Evolutionary conservation across 1,140 invertebrate species (phyloP), one percentile per base, ranked within the genome.

Genomic region (Battus philenor): DNA sequence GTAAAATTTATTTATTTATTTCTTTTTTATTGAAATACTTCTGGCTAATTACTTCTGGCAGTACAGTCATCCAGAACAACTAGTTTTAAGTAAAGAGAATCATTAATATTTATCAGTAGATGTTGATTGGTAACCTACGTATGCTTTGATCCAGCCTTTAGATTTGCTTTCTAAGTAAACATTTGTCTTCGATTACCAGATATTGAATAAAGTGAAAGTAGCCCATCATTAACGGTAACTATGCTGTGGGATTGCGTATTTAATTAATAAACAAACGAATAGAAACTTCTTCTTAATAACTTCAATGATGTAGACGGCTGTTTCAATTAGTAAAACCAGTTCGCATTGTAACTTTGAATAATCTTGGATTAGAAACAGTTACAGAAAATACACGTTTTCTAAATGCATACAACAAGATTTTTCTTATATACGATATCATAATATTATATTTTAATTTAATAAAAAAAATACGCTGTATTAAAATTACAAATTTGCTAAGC

Each of bases 191-290:
- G 20, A 15, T 41, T 17, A 27, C 11, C 13, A 13, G 24, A 41
- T 41, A 41, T 41, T 27, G 18, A 39, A 24, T 39, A 24, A 39
- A 39, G 36, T 24, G 20, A 39, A 39, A 39, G 36, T 26, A 26
- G 10, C n/a, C 24, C n/a, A 27, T 27, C 10, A 29, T 39, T 26
- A 26, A 26, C 11, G 13, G 11, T 15, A 26, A 15, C 15, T 41
- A 8, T 13, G 7, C 9, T 16, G 13, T 29, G 38, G 15, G 38
- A 41, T 29, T 1, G 24, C 38, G 29, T 16, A 29, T 41, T 41
- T 7, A 41, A 41, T 30, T 6, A 30, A 5, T 9, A 4, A 10
- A 30, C 11, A 11, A n/a, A n/a, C n/a, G n/a, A n/a, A n/a, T n/a
- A n/a, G n/a, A n/a, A n/a, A n/a, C n/a, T n/a, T n/a, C n/a, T 29